A percentile compares a stretch with the other conserved stretches of the same genome.
phyloP scores from a whole-genome alignment of 64 coral and sea anemone species.

The Stichodactyla helianthus region DNA sequence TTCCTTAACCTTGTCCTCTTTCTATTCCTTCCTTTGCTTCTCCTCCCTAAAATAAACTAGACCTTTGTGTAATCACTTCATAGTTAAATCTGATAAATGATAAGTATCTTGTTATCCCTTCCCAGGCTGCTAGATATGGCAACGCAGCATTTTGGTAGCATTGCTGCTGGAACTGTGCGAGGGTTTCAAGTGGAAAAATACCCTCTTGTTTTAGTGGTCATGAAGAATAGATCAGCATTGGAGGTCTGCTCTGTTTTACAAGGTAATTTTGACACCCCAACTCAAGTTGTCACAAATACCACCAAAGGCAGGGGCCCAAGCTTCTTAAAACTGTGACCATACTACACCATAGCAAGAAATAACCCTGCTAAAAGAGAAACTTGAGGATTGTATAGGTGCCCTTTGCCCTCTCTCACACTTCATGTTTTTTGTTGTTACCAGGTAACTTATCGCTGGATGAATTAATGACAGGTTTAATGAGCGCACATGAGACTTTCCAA shows the following conservation, averaged over 20 bases:
- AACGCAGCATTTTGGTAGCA: conserved; percentile 84
- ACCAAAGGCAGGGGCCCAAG: too few species aligned
- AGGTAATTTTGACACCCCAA: conserved; percentile 35
- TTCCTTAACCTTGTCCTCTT: too few species aligned
- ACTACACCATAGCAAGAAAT: too few species aligned
- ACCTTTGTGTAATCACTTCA: too few species aligned
- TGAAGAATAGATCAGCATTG: conserved; percentile 89
- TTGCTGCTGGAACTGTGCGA: conserved; percentile 76
- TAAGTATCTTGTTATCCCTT: not conserved
- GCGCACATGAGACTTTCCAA: conserved; percentile 80
- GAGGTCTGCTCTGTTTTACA: conserved; percentile 93
- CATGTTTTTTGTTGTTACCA: not conserved
- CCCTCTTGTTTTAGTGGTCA: conserved; percentile 75
- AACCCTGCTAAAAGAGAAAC: too few species aligned
- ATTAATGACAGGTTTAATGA: conserved; percentile 85
- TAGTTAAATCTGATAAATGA: too few species aligned
- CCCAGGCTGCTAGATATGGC: conserved; percentile 82
- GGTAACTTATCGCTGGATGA: conserved; percentile 83
- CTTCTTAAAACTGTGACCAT: too few species aligned
- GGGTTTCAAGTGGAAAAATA: conserved; percentile 76
- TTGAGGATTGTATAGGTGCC: too few species aligned
- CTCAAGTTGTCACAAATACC: too few species aligned
- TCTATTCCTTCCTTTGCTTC: not conserved
- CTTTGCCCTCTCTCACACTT: too few species aligned
- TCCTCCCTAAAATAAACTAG: not conserved